phyloP scores from a whole-genome alignment of 1,140 invertebrate genomes.

The Drosophila lini region DNA sequence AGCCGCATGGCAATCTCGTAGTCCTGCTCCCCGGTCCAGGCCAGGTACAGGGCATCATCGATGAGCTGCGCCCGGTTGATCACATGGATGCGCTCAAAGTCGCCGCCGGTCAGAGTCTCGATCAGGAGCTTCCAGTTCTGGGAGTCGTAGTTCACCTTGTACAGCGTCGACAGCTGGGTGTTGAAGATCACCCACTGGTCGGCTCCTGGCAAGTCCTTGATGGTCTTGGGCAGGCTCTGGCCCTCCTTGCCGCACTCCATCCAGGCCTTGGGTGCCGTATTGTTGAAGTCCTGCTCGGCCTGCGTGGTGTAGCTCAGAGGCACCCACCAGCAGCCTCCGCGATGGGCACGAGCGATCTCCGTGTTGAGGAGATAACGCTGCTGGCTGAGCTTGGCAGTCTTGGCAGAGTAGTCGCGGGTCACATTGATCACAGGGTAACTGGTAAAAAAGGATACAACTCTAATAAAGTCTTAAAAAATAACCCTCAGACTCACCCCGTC shows the following conservation, averaged over 20 bases:
- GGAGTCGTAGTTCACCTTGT: conserved; percentile 91
- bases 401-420: conserved; percentile 86
- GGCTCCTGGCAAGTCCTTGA: conserved; percentile 72
- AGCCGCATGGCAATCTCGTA: conserved; percentile 88
- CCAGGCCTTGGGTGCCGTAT: conserved; percentile 87
- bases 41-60: conserved; percentile 91
- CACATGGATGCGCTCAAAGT: conserved; percentile 86
- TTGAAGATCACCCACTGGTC: conserved; percentile 88
- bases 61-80: conserved; percentile 92
- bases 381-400: conserved; percentile 86
- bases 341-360: conserved; percentile 39
- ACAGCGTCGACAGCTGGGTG: conserved; percentile 87
- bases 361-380: conserved; percentile 84
- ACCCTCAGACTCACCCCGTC: conserved; percentile 84
- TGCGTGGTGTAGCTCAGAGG: conserved; percentile 88
- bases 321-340: conserved; percentile 86
- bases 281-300: conserved; percentile 87
- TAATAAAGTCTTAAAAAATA: no score
- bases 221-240: conserved; percentile 58
- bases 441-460: accelerated
- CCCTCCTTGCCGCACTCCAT: conserved; percentile 84
- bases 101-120: conserved; percentile 86
- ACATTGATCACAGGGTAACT: conserved; percentile 91
- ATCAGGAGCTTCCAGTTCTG: conserved; percentile 89
- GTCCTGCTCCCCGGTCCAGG: conserved; percentile 88